Evolutionary conservation across 2,888 invertebrate species (phyloP), one percentile per base, ranked within the genome.

Genomic region (Scaptomyza tumidula): DNA sequence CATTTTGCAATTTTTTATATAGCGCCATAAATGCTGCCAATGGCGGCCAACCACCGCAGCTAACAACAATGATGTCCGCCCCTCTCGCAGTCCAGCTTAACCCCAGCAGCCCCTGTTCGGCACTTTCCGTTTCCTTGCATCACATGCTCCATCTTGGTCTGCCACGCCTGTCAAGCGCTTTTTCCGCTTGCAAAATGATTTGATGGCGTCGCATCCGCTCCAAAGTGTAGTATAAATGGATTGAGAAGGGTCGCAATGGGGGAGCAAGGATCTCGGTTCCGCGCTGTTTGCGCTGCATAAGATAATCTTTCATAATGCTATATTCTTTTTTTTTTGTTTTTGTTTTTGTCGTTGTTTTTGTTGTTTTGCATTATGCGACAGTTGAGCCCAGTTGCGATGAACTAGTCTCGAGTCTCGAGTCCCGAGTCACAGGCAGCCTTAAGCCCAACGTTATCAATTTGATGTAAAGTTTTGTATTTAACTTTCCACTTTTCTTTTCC

Each of bases 141-240:
- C 44, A 66, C 52, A 62, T 72, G 74, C 78, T 73, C 53, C 78
- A 78, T 66, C 76, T 66, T 75, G 61, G 29, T 48, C 44, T 61
- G 66, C 49, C 57, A 61, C 58, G 65, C 54, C 73, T 78, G 86
- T 83, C 88, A 77, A 88, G 88, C 85, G 74, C 69, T 78, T 75
- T 89, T 88, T 89, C 89, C 88, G 86, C 86, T 80, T 63, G 88
- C 78, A 86, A 90, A 89, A 87, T 90, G 82, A 88, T 89, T 90
- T 90, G 88, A 89, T 89, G 89, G 89, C 88, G 67, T 82, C 85
- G 75, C 67, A 82, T 90, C 90, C 90, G 80, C 61, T 78, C 58
- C 58, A 71, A 75, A 75, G 76, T 75, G 71, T 41, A 41, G 4
- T 39, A 7, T n/a, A 49, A 19, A 33, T 49, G 49, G 16, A 49